Base-by-base conservation (phyloP, 2,888 invertebrate genomes). In the Blastobasis lacticolella region DNA sequence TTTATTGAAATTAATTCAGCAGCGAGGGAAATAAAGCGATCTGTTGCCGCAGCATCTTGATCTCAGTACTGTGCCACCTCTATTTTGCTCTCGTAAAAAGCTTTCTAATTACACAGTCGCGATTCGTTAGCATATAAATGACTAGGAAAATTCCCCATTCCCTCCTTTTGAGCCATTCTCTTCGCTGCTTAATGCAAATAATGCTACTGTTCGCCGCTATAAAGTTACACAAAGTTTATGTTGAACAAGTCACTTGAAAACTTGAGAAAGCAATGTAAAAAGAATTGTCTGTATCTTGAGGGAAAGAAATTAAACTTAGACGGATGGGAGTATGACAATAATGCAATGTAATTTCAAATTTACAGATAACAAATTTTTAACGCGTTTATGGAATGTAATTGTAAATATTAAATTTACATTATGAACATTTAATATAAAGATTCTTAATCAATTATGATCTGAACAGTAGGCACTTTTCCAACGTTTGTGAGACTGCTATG, bases 101-200 rank as follows among this genome's bases (percentile, higher is more conserved):
- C 71, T 67, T 66, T 68, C 75, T 81, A 81, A 82, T 83, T 81
- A 78, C 74, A 64, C 60, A 73, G 67, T 67, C 65, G 63, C 59
- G 63, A 76, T 78, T 81, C 78, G 71, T 85, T 85, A 79, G 83
- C 82, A 85, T 86, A 78, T 72, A 83, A 84, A 87, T 85, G 72
- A 75, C 71, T 62, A 62, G 52, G 65, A 69, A 67, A 76, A 78
- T 76, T 75, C 75, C 70, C 73, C 75, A 80, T 51, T 49, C 42
- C 73, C 67, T 66, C 74, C 67, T 73, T 78, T 75, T 69, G 61
- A 68, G 73, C 69, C 69, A 78, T 82, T 83, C 78, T 75, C 76
- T 66, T 67, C 58, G 64, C 66, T 71, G 67, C 66, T 69, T 64
- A 66, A 81, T 81, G 79, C 78, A 83, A 83, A 83, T 82, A 76